Evolutionary conservation across 2,888 invertebrate genomes (phyloP), one percentile per base, ranked within the genome.

Genomic region (Ectemnius continuus): DNA sequence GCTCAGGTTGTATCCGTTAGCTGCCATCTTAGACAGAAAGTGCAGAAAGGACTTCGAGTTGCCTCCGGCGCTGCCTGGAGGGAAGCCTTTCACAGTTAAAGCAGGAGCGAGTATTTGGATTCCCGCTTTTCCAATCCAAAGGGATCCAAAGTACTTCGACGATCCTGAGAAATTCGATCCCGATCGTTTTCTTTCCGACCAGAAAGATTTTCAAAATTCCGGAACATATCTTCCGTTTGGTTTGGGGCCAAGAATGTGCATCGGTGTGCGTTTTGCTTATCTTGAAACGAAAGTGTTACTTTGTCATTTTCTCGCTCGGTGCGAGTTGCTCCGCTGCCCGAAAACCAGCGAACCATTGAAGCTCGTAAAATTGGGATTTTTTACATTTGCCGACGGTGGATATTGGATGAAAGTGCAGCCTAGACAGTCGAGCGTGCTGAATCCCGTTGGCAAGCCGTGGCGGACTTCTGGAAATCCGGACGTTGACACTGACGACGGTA

Each of bases 321-420:
- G 80, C 28, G 52, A 81, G 0, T 4, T 88, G 0, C 79, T 79
- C 8, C 90, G 89, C 23, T 88, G 89, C n/a, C 75, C 86, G 2
- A 92, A 91, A 79, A 92, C 92, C 0, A 11, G 72, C 0, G 86
- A 90, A 0, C 92, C 92, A 0, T 83, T 92, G 13, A 78, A 82
- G 46, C 6, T 86, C 0, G 60, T 63, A 0, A 76, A 74, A 2
- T 73, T 69, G 5, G 63, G 73, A 14, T 60, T 82, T 0, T 47
- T 18, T 13, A 14, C 82, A 6, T 18, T 20, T n/a, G 65, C 81
- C 0, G 64, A 72, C 2, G 66, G 69, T 61, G 83, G 81, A 5
- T 80, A 81, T 5, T 86, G 84, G 84, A 23, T 86, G 16, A 65
- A 73, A 0, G 18, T 86, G 1, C 60, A 83, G 26, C 74, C 67